A percentile compares a stretch with the other conserved stretches of the same genome.
phyloP scores from a whole-genome alignment of 2,797 vertebrate species.

The Coendou prehensilis region DNA sequence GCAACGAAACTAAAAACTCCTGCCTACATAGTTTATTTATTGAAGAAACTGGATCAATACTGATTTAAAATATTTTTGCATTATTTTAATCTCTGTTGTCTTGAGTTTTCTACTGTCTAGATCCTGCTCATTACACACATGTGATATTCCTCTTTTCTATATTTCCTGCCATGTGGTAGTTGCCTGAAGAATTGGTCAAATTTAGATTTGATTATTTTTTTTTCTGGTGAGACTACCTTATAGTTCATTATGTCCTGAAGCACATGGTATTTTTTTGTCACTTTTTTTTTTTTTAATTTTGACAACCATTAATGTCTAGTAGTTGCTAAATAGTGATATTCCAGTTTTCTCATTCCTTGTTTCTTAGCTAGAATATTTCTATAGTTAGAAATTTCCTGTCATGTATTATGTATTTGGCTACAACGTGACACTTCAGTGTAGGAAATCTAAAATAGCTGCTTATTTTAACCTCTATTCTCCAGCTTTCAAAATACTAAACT shows the following conservation, averaged over 20 bases:
- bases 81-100: constrained; percentile 46
- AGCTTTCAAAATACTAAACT: constrained; percentile 35
- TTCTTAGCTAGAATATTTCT: background rate
- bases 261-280: background rate
- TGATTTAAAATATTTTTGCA: constrained; percentile 36
- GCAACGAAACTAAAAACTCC: background rate
- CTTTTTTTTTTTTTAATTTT: background rate
- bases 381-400: background rate
- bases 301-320: background rate
- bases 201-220: constrained; percentile 30
- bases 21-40: background rate
- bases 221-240: background rate
- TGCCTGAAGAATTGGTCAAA: constrained; percentile 26
- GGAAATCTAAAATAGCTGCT: background rate
- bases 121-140: background rate
- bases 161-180: constrained; percentile 22
- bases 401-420: background rate
- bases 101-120: background rate
- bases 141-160: background rate
- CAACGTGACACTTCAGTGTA: background rate
- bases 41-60: constrained; percentile 18
- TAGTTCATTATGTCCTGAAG: background rate
- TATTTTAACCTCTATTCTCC: background rate
- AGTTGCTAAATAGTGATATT: constrained; percentile 1
- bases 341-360: constrained; percentile 5